Evolutionary conservation across 2,113 vertebrate genomes (phyloP).

Genomic region (Aptenodytes patagonicus): DNA sequence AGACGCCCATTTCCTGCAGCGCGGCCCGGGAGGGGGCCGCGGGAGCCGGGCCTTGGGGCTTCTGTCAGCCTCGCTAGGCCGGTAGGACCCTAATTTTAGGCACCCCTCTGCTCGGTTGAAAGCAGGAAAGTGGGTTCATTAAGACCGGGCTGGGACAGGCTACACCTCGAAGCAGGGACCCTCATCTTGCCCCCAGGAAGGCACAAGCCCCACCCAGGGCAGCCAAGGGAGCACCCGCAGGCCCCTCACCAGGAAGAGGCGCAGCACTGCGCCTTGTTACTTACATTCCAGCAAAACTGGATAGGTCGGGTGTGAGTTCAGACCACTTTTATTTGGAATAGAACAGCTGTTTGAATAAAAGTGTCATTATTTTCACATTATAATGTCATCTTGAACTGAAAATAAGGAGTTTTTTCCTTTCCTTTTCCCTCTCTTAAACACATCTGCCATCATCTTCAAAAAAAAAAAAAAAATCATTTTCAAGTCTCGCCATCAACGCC

Average conservation of each 20-base stretch:
- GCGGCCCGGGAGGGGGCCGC: fast-evolving
- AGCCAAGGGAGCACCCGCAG: fast-evolving
- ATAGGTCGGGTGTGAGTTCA: not conserved
- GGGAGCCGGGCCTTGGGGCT: fast-evolving
- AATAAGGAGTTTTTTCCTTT: not conserved
- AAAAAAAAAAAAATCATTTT: not conserved
- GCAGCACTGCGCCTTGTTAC: fast-evolving
- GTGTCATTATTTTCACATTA: not conserved
- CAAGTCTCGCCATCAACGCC: not conserved
- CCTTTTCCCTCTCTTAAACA: not conserved
- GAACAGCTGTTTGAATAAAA: not conserved
- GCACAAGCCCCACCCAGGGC: not conserved
- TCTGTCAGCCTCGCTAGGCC: not conserved
- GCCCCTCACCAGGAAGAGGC: fast-evolving
- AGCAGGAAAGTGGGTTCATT: not conserved
- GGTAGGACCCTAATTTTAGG: too few species aligned
- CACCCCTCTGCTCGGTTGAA: fast-evolving
- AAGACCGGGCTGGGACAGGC: not conserved
- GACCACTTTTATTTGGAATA: not conserved
- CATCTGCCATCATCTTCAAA: not conserved
- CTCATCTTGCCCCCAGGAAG: not conserved
- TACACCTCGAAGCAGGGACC: too few species aligned
- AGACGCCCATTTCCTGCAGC: fast-evolving
- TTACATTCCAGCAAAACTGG: fast-evolving
- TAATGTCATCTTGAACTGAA: not conserved